A percentile compares a stretch with the other conserved stretches of the same genome.
These are phyloP conservation scores for Mactromeris polynyma DNA, from an alignment of 2,888 invertebrate species.

Conservation along the genomic window DNA sequence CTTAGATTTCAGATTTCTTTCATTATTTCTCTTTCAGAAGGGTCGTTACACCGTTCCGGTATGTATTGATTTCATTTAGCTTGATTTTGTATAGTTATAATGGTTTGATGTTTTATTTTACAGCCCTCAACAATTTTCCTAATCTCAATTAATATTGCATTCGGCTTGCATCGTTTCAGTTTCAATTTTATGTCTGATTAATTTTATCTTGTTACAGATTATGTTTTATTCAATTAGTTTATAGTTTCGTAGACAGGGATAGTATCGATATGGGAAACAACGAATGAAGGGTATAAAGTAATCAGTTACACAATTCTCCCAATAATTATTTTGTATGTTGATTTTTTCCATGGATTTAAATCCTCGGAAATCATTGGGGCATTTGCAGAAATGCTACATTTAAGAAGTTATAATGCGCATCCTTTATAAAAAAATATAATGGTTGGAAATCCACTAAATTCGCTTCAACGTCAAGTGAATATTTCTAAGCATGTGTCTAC, in stretches of 20 bases:
- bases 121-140: not conserved
- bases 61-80: not conserved
- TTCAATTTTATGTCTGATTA: not conserved
- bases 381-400: not conserved
- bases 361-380: not conserved
- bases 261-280: not conserved
- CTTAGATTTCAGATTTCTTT: not conserved
- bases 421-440: no score
- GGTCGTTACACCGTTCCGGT: not conserved
- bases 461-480: no score
- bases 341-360: not conserved
- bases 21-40: constrained; percentile 15
- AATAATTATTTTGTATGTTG: not conserved
- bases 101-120: not conserved
- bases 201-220: not conserved
- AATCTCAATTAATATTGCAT: not conserved
- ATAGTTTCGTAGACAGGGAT: not conserved
- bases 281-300: not conserved
- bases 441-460: no score
- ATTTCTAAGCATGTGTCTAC: no score
- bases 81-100: not conserved
- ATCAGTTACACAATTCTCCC: not conserved
- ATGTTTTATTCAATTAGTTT: not conserved
- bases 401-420: no score
- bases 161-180: not conserved